These are phyloP conservation scores for Galbula dea DNA, from an alignment of 2,113 vertebrate genomes.

Conservation along the genomic window DNA sequence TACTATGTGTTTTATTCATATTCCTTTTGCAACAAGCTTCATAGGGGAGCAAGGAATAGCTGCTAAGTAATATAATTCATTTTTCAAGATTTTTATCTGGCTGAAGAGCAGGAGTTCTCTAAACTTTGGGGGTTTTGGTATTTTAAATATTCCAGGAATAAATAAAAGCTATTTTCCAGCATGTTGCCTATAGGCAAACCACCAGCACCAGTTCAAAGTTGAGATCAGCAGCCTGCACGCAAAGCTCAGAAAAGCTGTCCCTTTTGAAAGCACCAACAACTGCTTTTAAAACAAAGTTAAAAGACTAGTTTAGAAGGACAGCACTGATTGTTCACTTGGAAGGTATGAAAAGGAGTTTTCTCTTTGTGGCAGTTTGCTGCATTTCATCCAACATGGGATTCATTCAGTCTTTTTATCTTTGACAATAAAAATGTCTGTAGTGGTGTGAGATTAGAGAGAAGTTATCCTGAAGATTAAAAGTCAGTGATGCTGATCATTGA, in stretches of 20 bases:
- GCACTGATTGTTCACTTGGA: not conserved
- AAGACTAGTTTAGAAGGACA: not conserved
- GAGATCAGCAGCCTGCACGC: not conserved
- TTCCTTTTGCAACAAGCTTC: not conserved
- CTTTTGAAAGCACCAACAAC: not conserved
- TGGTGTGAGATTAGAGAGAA: not conserved
- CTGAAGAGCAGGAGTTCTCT: not conserved
- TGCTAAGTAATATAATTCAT: not conserved
- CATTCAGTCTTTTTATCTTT: not conserved
- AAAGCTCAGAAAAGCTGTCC: not conserved
- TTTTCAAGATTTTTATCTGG: not conserved
- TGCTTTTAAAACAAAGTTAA: not conserved
- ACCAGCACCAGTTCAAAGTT: not conserved
- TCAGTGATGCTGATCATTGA: not conserved
- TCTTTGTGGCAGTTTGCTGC: not conserved
- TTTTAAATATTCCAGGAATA: not conserved
- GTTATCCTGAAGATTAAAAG: not conserved
- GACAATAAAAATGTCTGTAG: not conserved
- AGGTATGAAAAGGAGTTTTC: not conserved
- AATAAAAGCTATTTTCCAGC: not conserved
- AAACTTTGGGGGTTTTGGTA: not conserved
- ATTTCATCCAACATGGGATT: not conserved
- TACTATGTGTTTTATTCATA: accelerated
- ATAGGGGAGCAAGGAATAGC: not conserved
- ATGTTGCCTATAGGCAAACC: not conserved